Conservation (phyloP, 2,113 vertebrate species). For the Caretta caretta region DNA sequence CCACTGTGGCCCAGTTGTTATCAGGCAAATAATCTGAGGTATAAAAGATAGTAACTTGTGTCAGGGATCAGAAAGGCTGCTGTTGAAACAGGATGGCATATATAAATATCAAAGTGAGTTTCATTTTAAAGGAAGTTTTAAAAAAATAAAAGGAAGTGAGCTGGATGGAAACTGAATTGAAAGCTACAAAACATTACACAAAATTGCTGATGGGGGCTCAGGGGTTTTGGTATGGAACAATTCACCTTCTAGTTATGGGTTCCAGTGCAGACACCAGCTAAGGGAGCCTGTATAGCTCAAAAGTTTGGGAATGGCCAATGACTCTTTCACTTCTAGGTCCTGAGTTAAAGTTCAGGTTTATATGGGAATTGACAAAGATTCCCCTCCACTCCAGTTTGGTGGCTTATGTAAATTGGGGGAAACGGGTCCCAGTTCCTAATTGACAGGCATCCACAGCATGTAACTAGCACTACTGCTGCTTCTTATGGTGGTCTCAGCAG, state of each 20-base stretch:
- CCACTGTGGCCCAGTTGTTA: conserved; percentile 48
- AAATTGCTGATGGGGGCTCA: background rate
- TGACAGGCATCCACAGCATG: background rate
- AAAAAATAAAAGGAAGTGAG: background rate
- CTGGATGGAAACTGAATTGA: background rate
- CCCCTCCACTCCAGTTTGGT: background rate
- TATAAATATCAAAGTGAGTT: background rate
- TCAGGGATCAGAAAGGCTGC: conserved; percentile 49
- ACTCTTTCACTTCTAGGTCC: background rate
- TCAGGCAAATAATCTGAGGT: conserved; percentile 54
- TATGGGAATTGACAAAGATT: background rate
- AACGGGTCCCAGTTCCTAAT: background rate
- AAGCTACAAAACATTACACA: background rate
- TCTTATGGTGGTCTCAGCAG: conserved; percentile 30
- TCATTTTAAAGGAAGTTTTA: background rate
- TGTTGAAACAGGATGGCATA: background rate
- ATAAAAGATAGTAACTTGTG: conserved; percentile 62
- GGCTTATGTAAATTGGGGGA: background rate
- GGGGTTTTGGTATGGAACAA: background rate
- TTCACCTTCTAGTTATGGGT: background rate
- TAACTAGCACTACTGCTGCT: background rate
- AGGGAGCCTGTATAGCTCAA: background rate
- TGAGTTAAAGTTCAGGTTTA: background rate
- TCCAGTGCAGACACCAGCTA: background rate
- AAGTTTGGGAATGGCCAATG: background rate